Percentiles rank a stretch among this genome's conserved stretches.
phyloP scores from a whole-genome alignment of 2,797 vertebrate species.

The Neosalanx taihuensis region DNA sequence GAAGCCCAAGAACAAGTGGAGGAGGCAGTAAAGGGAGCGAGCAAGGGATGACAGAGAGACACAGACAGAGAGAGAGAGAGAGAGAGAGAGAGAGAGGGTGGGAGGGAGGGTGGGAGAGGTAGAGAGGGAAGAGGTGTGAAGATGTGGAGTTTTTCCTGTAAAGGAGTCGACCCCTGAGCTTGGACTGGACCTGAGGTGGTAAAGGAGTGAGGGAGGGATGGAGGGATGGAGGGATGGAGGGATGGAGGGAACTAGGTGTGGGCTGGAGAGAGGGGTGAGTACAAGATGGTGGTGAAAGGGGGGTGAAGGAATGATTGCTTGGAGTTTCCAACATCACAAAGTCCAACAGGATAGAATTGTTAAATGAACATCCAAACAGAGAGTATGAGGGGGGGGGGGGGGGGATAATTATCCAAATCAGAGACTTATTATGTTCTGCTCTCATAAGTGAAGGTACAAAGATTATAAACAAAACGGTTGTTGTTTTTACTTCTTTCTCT shows the following conservation, averaged over 20 bases:
- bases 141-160: not conserved
- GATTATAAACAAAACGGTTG: slow-evolving; percentile 25
- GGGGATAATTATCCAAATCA: not conserved
- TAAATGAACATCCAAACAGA: not conserved
- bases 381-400: not conserved
- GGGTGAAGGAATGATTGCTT: not conserved
- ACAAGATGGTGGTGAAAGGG: not conserved
- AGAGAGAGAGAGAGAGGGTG: slow-evolving; percentile 8
- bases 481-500: slow-evolving; percentile 27
- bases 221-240: not conserved
- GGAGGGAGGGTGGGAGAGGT: slow-evolving; percentile 1
- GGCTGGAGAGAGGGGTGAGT: slow-evolving; percentile 3
- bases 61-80: slow-evolving; percentile 29
- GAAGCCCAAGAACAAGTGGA: slow-evolving; percentile 74
- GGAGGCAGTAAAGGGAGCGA: slow-evolving; percentile 65
- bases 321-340: not conserved
- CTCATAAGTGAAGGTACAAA: slow-evolving; percentile 30
- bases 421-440: slow-evolving; percentile 17
- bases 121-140: slow-evolving; percentile 8
- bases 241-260: not conserved
- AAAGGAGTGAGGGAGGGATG: not conserved
- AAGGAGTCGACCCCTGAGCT: not conserved
- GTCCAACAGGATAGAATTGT: not conserved
- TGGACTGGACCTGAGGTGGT: not conserved
- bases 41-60: slow-evolving; percentile 9